Conservation (phyloP, 2,113 vertebrate species). For the Acanthisitta chloris region DNA sequence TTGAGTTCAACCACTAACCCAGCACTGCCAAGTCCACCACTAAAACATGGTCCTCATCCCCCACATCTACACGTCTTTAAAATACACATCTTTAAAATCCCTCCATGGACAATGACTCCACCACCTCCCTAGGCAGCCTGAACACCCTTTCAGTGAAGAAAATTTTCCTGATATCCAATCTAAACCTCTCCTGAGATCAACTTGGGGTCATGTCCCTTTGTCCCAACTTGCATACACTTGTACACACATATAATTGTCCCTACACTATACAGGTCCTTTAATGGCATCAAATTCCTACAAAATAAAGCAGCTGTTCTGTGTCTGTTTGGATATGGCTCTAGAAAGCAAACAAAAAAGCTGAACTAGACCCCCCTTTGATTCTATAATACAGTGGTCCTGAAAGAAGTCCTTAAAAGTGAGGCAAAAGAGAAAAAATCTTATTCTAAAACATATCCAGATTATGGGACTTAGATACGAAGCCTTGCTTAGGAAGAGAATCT, state of each 20-base stretch:
- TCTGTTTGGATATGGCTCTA: background rate
- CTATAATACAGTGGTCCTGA: background rate
- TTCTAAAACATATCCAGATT: background rate
- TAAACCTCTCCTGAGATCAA: background rate
- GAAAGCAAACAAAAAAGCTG: background rate
- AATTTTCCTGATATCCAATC: background rate
- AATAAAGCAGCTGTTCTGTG: background rate
- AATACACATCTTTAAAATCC: background rate
- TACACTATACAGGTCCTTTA: background rate
- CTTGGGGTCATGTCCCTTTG: background rate
- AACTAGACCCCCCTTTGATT: background rate
- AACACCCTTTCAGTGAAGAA: background rate
- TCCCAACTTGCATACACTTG: background rate
- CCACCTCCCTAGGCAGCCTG: background rate
- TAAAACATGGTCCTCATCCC: background rate
- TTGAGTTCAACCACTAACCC: background rate
- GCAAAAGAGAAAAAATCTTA: background rate
- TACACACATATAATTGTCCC: background rate
- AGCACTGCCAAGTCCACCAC: background rate
- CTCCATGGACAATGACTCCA: accelerated
- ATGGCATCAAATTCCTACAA: background rate
- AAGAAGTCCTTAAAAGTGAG: background rate
- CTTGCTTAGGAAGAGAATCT: background rate
- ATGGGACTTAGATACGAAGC: background rate
- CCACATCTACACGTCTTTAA: background rate